Evolutionary conservation across 2,888 invertebrate genomes (phyloP).

Genomic region (Drosophila kanekoi): DNA sequence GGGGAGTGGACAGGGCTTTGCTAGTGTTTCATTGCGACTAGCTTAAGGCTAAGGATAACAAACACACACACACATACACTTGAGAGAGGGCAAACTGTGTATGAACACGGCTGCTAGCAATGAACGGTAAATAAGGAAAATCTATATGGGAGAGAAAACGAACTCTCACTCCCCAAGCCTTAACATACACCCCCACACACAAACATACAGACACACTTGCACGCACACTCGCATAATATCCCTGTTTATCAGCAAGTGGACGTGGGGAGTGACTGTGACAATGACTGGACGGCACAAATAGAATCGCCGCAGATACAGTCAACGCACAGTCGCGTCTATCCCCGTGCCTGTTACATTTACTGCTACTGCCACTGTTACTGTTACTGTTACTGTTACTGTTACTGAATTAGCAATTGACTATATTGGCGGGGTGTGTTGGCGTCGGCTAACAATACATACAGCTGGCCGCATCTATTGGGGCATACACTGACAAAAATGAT

Average conservation of each 20-base stretch:
- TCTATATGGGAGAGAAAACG: slow-evolving; percentile 32
- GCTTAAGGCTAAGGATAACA: slow-evolving; percentile 44
- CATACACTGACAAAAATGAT: slow-evolving; percentile 29
- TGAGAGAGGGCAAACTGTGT: slow-evolving; percentile 30
- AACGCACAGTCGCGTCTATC: slow-evolving; percentile 11
- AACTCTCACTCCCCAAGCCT: background rate
- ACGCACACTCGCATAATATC: background rate
- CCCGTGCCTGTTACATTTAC: slow-evolving; percentile 25
- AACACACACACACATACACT: slow-evolving; percentile 12
- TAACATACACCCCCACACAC: background rate
- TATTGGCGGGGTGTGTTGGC: slow-evolving; percentile 10
- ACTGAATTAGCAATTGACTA: slow-evolving; percentile 64
- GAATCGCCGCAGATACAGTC: slow-evolving; percentile 13
- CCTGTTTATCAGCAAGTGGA: background rate
- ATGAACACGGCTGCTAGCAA: slow-evolving; percentile 58
- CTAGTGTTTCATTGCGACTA: slow-evolving; percentile 25
- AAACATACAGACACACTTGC: background rate
- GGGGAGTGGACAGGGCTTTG: background rate
- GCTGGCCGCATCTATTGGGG: background rate
- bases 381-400: slow-evolving; percentile 32
- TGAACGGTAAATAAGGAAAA: slow-evolving; percentile 53
- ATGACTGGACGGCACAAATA: slow-evolving; percentile 49
- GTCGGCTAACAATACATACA: slow-evolving; percentile 23
- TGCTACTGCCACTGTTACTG: slow-evolving; percentile 8
- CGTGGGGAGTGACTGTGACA: slow-evolving; percentile 25